Evolutionary conservation across 2,888 invertebrate genomes (phyloP).

Genomic region (Mamestra brassicae): DNA sequence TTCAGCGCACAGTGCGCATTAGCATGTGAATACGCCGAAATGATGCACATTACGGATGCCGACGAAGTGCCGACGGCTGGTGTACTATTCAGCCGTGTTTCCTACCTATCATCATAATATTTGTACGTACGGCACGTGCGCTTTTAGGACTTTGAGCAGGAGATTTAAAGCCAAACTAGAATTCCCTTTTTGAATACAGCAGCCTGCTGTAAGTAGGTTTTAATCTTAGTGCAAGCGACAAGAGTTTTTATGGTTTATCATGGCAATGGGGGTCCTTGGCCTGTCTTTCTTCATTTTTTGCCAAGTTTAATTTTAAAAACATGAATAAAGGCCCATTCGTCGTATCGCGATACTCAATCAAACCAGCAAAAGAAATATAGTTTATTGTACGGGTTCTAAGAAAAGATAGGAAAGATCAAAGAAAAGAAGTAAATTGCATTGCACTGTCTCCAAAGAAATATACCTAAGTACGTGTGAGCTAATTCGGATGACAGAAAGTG

Average conservation of each 20-base stretch:
- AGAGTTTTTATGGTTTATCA: too few species aligned
- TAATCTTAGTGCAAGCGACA: neutral
- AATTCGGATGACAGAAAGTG: neutral
- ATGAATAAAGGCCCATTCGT: too few species aligned
- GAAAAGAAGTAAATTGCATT: too few species aligned
- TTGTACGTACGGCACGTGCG: constrained; percentile 31
- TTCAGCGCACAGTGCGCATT: constrained; percentile 46
- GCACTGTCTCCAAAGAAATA: too few species aligned
- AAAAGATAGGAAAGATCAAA: too few species aligned
- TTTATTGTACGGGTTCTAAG: too few species aligned
- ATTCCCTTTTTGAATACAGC: neutral
- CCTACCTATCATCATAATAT: constrained; percentile 37
- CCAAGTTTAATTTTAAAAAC: too few species aligned
- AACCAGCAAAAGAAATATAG: too few species aligned
- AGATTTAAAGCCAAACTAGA: neutral
- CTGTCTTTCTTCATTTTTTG: too few species aligned
- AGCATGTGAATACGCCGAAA: constrained; percentile 64
- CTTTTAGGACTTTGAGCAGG: constrained; percentile 10
- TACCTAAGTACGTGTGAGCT: too few species aligned
- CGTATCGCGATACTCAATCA: too few species aligned
- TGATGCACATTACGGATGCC: constrained; percentile 54
- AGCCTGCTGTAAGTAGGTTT: neutral
- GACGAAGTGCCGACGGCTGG: constrained; percentile 39
- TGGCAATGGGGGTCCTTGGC: too few species aligned
- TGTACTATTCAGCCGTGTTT: constrained; percentile 25